Evolutionary conservation across 1,140 invertebrate genomes (phyloP).

Genomic region (Eriocheir sinensis): DNA sequence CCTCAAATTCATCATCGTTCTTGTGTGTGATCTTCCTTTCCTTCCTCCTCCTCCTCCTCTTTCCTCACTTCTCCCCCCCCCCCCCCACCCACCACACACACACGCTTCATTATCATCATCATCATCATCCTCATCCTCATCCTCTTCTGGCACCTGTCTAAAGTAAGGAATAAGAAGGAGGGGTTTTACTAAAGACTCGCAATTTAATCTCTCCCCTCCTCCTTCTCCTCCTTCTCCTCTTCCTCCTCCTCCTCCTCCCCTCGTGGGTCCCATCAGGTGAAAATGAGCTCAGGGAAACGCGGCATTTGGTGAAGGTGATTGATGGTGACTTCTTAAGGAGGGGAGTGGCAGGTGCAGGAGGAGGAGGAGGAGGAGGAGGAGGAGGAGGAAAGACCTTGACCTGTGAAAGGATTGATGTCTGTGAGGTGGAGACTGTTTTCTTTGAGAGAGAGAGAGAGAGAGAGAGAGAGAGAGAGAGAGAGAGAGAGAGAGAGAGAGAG

Average conservation of each 20-base stretch:
- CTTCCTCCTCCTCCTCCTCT: not conserved
- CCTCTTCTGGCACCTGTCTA: no score
- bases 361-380: not conserved
- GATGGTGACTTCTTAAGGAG: slow-evolving; percentile 18
- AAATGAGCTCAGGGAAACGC: slow-evolving; percentile 49
- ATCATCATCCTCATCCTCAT: not conserved
- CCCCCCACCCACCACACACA: not conserved
- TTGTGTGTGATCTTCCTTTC: not conserved
- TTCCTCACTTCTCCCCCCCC: not conserved
- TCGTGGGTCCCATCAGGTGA: not conserved
- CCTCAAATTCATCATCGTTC: no score
- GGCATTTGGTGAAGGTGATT: slow-evolving; percentile 6
- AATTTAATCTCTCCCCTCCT: not conserved
- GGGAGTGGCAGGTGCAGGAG: not conserved
- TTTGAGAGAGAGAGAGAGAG: no score
- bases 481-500: no score
- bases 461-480: no score
- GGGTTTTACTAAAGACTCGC: no score
- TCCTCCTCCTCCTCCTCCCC: not conserved
- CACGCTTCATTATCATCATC: not conserved
- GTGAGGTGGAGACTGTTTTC: no score
- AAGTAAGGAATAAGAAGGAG: no score
- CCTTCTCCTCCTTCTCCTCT: not conserved
- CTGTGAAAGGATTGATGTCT: not conserved
- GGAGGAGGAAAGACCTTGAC: not conserved